These are phyloP conservation scores for Syngnathus acus DNA, from an alignment of 2,797 vertebrate species.

Conservation along the genomic window DNA sequence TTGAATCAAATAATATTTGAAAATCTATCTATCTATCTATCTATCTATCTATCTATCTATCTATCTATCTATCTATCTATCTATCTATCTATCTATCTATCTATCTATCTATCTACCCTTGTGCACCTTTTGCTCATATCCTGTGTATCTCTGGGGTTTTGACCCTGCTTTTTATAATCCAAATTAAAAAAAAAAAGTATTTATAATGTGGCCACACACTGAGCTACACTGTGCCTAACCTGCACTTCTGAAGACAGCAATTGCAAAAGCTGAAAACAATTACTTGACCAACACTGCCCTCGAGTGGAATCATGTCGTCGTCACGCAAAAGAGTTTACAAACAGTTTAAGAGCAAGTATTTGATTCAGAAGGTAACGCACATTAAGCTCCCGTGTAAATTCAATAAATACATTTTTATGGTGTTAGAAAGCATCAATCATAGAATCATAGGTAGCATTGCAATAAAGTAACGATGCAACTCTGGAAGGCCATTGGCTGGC, in stretches of 20 bases:
- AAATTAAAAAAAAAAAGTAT: background rate
- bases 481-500: constrained; percentile 21
- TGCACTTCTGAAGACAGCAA: background rate
- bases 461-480: too few relatives aligned
- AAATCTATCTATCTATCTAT: too few relatives aligned
- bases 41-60: too few relatives aligned
- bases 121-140: background rate
- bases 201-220: background rate
- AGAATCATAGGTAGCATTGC: too few relatives aligned
- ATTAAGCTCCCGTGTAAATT: constrained; percentile 39
- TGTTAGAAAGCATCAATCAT: constrained; percentile 3
- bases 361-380: constrained; percentile 38
- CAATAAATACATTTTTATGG: constrained; percentile 33
- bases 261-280: background rate
- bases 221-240: background rate
- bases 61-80: too few relatives aligned
- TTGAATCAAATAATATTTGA: too few relatives aligned
- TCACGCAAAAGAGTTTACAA: constrained; percentile 20
- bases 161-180: background rate
- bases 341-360: background rate
- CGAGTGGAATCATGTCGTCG: background rate
- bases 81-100: too few relatives aligned
- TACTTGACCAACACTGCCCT: constrained; percentile 1
- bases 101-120: too few relatives aligned
- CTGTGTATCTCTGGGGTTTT: background rate